Conservation (phyloP, 1,140 invertebrate species). For the Caenorhabditis latens region DNA sequence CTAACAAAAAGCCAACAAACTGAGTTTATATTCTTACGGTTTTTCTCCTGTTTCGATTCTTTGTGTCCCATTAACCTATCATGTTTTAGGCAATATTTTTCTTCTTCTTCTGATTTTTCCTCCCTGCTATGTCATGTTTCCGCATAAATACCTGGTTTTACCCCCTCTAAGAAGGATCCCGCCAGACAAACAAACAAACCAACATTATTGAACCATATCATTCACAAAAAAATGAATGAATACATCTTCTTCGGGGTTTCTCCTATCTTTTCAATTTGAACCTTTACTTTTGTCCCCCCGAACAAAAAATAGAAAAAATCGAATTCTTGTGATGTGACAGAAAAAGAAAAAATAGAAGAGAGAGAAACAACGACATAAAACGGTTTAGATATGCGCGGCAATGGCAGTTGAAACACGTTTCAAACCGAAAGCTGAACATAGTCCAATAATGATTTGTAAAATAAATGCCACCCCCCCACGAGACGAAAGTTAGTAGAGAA, state of each 20-base stretch:
- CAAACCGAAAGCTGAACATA: conserved; percentile 45
- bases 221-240: neutral
- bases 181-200: neutral
- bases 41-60: neutral
- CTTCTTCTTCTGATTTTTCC: neutral
- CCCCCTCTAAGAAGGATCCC: neutral
- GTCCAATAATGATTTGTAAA: conserved; percentile 55
- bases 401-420: conserved; percentile 48
- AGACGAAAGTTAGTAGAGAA: conserved; percentile 5
- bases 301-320: conserved; percentile 17
- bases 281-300: neutral
- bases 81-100: conserved; percentile 19
- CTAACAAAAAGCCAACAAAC: neutral
- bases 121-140: neutral
- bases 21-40: neutral
- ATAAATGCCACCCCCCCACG: conserved; percentile 19
- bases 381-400: conserved; percentile 45
- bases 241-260: neutral
- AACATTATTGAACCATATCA: conserved; percentile 32
- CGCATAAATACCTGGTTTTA: conserved; percentile 26
- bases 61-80: neutral
- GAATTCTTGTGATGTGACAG: conserved; percentile 31
- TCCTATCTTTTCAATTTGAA: neutral
- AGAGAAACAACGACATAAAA: conserved; percentile 30
- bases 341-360: neutral